Evolutionary conservation across 2,797 vertebrate species (phyloP), one percentile per base, ranked within the genome.

Genomic region (Fistularia tabacaria): DNA sequence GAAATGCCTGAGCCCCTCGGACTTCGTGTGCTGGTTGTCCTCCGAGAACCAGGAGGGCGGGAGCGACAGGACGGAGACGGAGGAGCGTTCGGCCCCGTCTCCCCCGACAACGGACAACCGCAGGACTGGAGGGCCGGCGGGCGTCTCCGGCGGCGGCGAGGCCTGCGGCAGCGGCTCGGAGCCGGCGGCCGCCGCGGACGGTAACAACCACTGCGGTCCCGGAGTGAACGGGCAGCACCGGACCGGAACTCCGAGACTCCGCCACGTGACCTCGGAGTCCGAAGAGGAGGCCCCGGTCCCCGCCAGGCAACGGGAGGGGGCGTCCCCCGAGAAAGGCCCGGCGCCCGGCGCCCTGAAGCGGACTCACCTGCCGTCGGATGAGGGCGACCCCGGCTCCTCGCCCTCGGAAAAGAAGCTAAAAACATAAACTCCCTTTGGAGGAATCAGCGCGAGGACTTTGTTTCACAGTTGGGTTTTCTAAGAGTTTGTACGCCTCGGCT

Each of bases 391-490:
- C 47, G 92, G 92, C 74, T 90, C 90, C 66, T 89, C 92, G 1
- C 92, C 92, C 25, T 90, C 92, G 79, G 96, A 97, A 81, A 98
- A 99, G 89, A 98, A 94, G 91, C 74, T 94, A 59, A 98, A 94
- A 91, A 95, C 92, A 86, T 96, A 92, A 92, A 25, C 25, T 25
- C 25, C 25, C 25, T 5, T 2, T 25, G 2, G 25, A 25, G 25
- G 25, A 25, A 25, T 25, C 2, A 25, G 25, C 25, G 25, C 25
- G 5, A 25, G 25, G 25, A 25, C 25, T 69, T 71, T 66, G 39
- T 71, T 67, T 67, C 57, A 44, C 44, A 72, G 74, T 69, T 67
- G 79, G 58, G 57, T 83, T 80, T 84, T 83, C 45, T 83, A 74
- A 58, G 57, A 63, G 69, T 77, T 85, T 83, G 56, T 77, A 74